Conservation (phyloP, 1,140 invertebrate species). For the Watersipora subatra region DNA sequence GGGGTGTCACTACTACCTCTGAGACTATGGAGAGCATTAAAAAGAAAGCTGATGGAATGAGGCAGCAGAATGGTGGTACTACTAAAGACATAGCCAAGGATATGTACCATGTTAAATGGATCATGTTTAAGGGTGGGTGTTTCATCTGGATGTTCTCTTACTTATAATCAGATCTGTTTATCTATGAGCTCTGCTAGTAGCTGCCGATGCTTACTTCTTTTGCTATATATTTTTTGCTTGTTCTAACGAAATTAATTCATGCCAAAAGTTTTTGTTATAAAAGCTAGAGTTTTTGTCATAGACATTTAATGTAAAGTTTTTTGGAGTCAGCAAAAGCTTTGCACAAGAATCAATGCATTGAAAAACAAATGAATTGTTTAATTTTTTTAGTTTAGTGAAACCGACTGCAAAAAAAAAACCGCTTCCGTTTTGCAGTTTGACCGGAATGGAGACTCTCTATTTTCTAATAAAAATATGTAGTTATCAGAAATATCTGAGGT, state of each 20-base stretch:
- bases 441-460: too few relatives aligned
- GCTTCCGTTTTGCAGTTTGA: too few relatives aligned
- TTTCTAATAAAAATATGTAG: too few relatives aligned
- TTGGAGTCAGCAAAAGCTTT: too few relatives aligned
- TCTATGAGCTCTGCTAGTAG: too few relatives aligned
- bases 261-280: not conserved
- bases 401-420: too few relatives aligned
- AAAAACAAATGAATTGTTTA: too few relatives aligned
- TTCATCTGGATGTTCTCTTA: not conserved
- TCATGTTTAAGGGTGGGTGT: conserved; percentile 36
- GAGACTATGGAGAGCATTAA: not conserved
- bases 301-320: too few relatives aligned
- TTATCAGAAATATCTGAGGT: too few relatives aligned
- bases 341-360: too few relatives aligned
- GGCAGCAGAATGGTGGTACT: not conserved
- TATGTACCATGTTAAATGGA: conserved; percentile 45
- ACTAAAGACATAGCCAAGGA: not conserved
- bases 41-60: not conserved
- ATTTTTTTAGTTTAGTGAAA: too few relatives aligned
- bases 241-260: not conserved
- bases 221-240: not conserved
- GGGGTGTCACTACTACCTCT: not conserved
- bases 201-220: not conserved
- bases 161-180: not conserved
- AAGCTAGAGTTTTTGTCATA: not conserved